Evolutionary conservation across 2,113 vertebrate genomes (phyloP), one percentile per base, ranked within the genome.

Genomic region (Odocoileus hemionus): DNA sequence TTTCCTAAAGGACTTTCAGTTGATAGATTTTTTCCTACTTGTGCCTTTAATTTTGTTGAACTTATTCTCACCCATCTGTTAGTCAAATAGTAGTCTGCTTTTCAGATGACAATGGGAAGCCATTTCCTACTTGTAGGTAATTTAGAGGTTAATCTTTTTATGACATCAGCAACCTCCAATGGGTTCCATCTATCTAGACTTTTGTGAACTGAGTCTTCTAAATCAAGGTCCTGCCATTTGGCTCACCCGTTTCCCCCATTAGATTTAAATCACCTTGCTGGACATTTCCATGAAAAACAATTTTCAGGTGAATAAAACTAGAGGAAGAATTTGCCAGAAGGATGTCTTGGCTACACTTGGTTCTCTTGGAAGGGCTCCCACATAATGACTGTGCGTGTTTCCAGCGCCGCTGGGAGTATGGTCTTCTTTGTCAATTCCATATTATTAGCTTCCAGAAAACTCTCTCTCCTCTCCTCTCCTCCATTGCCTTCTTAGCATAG

Each of bases 41-140:
- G 33, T 55, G n/a, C 36, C 90, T 97, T 96, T 78, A 23, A 86
- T 89, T 95, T 96, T 86, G 50, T 76, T 64, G 45, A 86, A 84
- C 55, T 90, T 79, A 54, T 0, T 0, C 89, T 86, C 25, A 54
- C 70, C 15, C 61, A 86, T 78, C 60, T 96, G 88, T 78, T 67
- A 88, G 50, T 95, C 93, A 96, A 83, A 95, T 89, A 97, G 80
- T 76, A 85, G 76, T 78, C 96, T 95, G 54, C 96, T 90, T 95
- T 97, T 7, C 95, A 95, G 86, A 92, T 55, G 70, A 95, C 94
- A 78, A 8, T 50, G 60, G 57, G 33, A 98, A 94, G 28, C 36
- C 80, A 89, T 95, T 94, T 96, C 58, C 91, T 43, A 57, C 50
- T 64, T 36, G 52, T 92, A 96, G 76, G 88, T 36, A 92, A 74